These are phyloP conservation scores for Diceros bicornis DNA, from an alignment of 2,797 vertebrate genomes.

Conservation along the genomic window DNA sequence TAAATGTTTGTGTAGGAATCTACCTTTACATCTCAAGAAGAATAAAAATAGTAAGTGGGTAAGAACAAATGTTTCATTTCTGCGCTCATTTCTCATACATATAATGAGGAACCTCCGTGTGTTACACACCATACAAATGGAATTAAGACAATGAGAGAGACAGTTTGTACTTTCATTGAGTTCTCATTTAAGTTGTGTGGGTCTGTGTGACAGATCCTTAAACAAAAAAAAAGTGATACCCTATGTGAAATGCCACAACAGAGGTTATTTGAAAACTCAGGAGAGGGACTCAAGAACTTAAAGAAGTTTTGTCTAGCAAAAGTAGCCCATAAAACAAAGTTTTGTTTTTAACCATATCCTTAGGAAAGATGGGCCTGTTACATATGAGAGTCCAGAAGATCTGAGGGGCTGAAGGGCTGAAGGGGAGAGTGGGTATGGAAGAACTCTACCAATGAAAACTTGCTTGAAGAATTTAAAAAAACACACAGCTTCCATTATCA, in stretches of 20 bases:
- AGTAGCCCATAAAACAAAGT: not conserved
- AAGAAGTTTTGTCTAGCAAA: slow-evolving; percentile 38
- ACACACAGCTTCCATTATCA: slow-evolving; percentile 88
- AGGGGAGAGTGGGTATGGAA: not conserved
- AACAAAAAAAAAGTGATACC: slow-evolving; percentile 10
- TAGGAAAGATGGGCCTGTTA: not conserved
- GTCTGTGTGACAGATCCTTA: not conserved
- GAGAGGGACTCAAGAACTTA: not conserved
- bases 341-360: not conserved
- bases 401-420: not conserved
- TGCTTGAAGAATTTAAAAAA: slow-evolving; percentile 65
- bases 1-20: not conserved
- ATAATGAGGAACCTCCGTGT: not conserved
- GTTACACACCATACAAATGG: not conserved
- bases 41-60: not conserved
- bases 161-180: not conserved
- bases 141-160: not conserved
- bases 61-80: not conserved
- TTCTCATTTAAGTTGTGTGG: not conserved
- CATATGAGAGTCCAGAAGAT: not conserved
- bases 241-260: not conserved
- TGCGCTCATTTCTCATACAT: not conserved
- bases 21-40: not conserved
- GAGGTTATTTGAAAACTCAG: slow-evolving; percentile 42
- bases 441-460: slow-evolving; percentile 43